Percentiles rank a stretch among this genome's conserved stretches.
These are phyloP conservation scores for Nasonovia ribisnigri DNA, from an alignment of 2,888 invertebrate species.

Conservation along the genomic window DNA sequence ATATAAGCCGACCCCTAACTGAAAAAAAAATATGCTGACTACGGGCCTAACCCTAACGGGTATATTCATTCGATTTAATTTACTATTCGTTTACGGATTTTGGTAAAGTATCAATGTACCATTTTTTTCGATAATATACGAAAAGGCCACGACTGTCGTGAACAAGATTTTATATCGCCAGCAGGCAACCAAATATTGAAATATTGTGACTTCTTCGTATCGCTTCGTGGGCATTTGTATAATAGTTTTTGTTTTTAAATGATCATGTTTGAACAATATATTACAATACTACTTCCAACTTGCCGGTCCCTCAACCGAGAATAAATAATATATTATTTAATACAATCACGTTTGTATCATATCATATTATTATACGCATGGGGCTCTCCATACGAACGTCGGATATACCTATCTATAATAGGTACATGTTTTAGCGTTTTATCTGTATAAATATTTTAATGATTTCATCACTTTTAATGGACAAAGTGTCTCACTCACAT, in stretches of 20 bases:
- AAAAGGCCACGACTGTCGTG: background rate
- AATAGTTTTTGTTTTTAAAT: background rate
- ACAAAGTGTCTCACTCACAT: background rate
- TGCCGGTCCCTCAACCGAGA: background rate
- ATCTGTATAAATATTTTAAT: background rate
- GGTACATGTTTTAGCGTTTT: background rate
- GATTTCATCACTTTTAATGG: slow-evolving; percentile 44
- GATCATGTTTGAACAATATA: background rate
- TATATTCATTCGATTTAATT: background rate
- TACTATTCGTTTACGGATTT: background rate
- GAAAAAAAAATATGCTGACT: background rate
- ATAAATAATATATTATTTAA: background rate
- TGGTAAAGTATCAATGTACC: background rate
- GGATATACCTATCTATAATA: background rate
- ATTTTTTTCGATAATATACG: background rate
- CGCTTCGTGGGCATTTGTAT: background rate
- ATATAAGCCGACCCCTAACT: background rate
- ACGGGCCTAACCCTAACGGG: no score
- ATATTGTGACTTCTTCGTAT: background rate
- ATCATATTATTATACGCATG: background rate
- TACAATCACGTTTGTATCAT: background rate
- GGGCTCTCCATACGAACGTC: background rate
- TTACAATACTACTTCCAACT: background rate
- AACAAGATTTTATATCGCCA: background rate
- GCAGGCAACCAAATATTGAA: background rate